Base-by-base conservation (phyloP, 2,888 invertebrate genomes). In the Melikaiella ostensackeni region DNA sequence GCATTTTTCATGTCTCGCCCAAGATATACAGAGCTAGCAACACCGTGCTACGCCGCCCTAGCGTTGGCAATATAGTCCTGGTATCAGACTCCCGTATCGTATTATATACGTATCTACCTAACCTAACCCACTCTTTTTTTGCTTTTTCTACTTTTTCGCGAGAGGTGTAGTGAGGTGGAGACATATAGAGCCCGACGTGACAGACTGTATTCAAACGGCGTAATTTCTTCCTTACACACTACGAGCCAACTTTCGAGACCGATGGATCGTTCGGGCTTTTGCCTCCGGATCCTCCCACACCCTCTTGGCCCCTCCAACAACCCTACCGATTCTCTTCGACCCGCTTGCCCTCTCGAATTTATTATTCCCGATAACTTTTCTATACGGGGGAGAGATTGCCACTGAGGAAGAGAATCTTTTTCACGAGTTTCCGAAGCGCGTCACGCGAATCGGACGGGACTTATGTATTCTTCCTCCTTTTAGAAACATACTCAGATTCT, bases 1-100 rank as follows among this genome's bases (percentile, higher is more conserved):
- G 89, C 90, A 90, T 90, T 90, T 90, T 90, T 90, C 90, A 90
- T 90, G 89, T 88, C 89, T 83, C 83, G 84, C 80, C 83, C 83
- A 85, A 86, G 85, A 87, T 86, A 85, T 84, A 87, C 81, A 84
- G 81, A 79, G 77, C 74, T 78, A 75, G 66, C 75, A 77, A 70
- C 77, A 76, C 77, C 42, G 35, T 33, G 63, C 77, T 63, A 64
- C 75, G 75, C 77, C 73, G 30, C 57, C 57, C 50, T 35, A 38
- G 75, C 66, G 66, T 75, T 63, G 75, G 75, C 75, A 70, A 75
- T 63, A 77, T 38, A 66, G 57, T 35, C 50, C 77, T 30, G 75
- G 70, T 75, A 78, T 78, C 75, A 59, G 63, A 38, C 63, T 35
- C 55, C 42, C 66, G 46, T 78, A 80, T 80, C 81, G 76, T 76